These are phyloP conservation scores for Amphipyra berbera DNA, from an alignment of 2,888 invertebrate genomes.

Conservation along the genomic window DNA sequence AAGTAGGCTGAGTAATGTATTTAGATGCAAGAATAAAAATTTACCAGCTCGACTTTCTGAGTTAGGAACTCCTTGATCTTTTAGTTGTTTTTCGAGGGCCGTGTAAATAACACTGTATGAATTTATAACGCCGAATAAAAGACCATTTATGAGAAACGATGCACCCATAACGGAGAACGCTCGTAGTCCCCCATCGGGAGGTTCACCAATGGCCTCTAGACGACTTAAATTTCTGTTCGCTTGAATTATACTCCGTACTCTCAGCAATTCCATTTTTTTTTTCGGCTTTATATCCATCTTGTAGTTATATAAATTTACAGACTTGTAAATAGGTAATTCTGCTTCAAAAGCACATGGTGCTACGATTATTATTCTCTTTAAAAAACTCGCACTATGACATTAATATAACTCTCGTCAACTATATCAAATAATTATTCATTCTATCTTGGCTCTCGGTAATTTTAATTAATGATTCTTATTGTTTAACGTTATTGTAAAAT, in stretches of 20 bases:
- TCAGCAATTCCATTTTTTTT: conserved; percentile 78
- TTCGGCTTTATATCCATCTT: conserved; percentile 74
- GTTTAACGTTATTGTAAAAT: conserved; percentile 26
- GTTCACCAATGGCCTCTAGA: conserved; percentile 72
- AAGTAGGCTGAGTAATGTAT: background rate
- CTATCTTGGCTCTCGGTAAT: conserved; percentile 10
- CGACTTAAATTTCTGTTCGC: conserved; percentile 66
- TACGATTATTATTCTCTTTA: conserved; percentile 11
- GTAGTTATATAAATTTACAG: conserved; percentile 53
- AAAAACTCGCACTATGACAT: conserved; percentile 33
- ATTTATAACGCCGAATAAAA: conserved; percentile 97
- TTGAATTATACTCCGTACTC: conserved; percentile 63
- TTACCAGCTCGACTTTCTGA: conserved; percentile 96
- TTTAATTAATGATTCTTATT: conserved; percentile 41
- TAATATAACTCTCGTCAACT: conserved; percentile 21
- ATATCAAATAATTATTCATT: conserved; percentile 19
- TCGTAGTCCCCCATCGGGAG: conserved; percentile 94
- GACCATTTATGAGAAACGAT: conserved; percentile 96
- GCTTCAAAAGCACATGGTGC: conserved; percentile 51
- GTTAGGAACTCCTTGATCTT: conserved; percentile 91
- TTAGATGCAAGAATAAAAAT: conserved; percentile 64
- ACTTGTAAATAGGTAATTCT: conserved; percentile 46
- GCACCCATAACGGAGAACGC: conserved; percentile 95
- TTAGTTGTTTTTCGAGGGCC: conserved; percentile 91
- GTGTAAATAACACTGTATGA: conserved; percentile 95